A percentile compares a stretch with the other conserved stretches of the same genome.
Conservation (phyloP, 2,113 vertebrate species). For the Nibea albiflora region DNA sequence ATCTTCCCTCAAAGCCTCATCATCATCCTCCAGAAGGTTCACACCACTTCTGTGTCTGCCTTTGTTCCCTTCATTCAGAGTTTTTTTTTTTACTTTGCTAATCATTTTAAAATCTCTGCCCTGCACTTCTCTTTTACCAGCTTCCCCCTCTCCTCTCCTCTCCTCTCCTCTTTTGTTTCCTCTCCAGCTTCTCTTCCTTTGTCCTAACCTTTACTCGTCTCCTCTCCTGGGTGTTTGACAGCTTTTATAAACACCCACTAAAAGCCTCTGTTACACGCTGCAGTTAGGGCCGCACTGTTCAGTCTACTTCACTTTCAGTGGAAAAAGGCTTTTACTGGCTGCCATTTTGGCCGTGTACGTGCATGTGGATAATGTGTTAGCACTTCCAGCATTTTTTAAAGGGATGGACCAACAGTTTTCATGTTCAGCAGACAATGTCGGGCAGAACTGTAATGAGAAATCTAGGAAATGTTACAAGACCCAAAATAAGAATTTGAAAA, state of each 20-base stretch:
- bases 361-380: slow-evolving; percentile 37
- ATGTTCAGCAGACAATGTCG: slow-evolving; percentile 34
- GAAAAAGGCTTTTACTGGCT: slow-evolving; percentile 58
- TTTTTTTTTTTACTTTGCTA: background rate
- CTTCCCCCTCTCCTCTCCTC: background rate
- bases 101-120: background rate
- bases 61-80: background rate
- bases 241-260: slow-evolving; percentile 63
- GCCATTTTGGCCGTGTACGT: slow-evolving; percentile 34
- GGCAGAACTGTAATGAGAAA: slow-evolving; percentile 29
- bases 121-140: background rate
- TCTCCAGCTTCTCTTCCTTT: slow-evolving; percentile 4
- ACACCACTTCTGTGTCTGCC: background rate
- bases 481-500: slow-evolving; percentile 8
- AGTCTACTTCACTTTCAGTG: slow-evolving; percentile 55
- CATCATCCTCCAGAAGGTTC: background rate
- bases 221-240: slow-evolving; percentile 54
- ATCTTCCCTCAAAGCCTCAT: background rate
- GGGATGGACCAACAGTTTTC: slow-evolving; percentile 28
- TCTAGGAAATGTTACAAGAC: slow-evolving; percentile 2
- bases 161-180: background rate
- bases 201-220: slow-evolving; percentile 33
- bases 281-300: slow-evolving; percentile 38
- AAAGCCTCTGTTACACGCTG: slow-evolving; percentile 54
- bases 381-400: slow-evolving; percentile 30